Base-by-base conservation (phyloP, 1,140 invertebrate species). In the Antheraea mylitta region DNA sequence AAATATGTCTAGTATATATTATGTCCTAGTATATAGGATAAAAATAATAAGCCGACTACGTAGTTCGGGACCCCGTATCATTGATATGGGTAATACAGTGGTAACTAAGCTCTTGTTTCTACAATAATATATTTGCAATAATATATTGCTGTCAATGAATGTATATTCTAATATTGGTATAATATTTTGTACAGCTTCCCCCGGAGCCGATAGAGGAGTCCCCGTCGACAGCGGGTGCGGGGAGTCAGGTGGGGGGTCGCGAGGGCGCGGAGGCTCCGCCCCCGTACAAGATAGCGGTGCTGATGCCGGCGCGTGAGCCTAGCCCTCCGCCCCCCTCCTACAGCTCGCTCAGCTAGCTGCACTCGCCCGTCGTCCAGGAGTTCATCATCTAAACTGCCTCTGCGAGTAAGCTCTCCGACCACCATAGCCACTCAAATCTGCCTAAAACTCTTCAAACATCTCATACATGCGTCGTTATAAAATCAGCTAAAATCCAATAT, bases 231-330 rank as follows among this genome's bases (percentile, higher is more conserved):
- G 77, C 77, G 4, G 18, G 76, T 73, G 68, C 75, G 68, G n/a
- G 60, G n/a, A n/a, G n/a, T n/a, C n/a, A n/a, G 1, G 22, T 30
- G 22, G 22, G 60, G 9, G 60, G 4, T 53, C 3, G 63, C 0
- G 64, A 69, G 62, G 48, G 76, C 19, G 68, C 73, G 30, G 86
- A 86, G 75, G 86, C 89, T 2, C 94, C 94, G 18, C 94, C 95
- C 9, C 95, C 95, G 7, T 95, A 95, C 90, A 94, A 95, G 82
- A 94, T 95, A 86, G 95, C 95, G 8, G 94, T 95, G 65, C 89
- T 95, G 63, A 93, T 95, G 76, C 94, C 94, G 94, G 11, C 59
- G 16, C 58, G 92, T 92, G 77, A 70, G 72, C 88, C 93, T 66
- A 70, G 65, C 65, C 92, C 93, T 10, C 94, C 94, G 4, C 95